These are phyloP conservation scores for Sipha maydis DNA, from an alignment of 2,888 invertebrate genomes.

Conservation along the genomic window DNA sequence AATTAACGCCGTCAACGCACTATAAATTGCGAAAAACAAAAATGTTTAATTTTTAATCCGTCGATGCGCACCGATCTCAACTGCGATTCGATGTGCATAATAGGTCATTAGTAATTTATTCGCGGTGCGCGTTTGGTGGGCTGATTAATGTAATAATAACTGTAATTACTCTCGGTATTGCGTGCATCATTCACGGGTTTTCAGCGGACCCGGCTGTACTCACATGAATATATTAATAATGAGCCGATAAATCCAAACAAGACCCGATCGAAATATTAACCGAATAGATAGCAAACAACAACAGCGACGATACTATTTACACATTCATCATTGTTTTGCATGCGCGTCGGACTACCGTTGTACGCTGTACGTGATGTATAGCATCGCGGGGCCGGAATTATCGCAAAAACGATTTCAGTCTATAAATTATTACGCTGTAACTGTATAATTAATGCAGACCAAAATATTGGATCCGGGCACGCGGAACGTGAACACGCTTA, in stretches of 20 bases:
- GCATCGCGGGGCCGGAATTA: neutral
- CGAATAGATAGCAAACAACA: slow-evolving; percentile 10
- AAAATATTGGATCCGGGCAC: neutral
- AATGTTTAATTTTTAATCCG: slow-evolving; percentile 39
- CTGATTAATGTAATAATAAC: slow-evolving; percentile 19
- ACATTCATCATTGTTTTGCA: slow-evolving; percentile 32
- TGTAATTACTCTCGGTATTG: slow-evolving; percentile 34
- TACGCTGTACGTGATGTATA: too few species aligned
- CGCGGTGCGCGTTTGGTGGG: neutral
- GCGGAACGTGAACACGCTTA: neutral
- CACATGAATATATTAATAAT: slow-evolving; percentile 53
- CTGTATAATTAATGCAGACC: neutral
- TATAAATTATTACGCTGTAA: slow-evolving; percentile 11
- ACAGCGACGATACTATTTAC: slow-evolving; percentile 8
- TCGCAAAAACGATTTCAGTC: slow-evolving; percentile 41
- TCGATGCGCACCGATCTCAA: neutral
- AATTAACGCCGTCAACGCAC: neutral
- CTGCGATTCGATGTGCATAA: too few species aligned
- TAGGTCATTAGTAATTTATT: slow-evolving; percentile 34
- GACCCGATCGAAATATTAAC: slow-evolving; percentile 10
- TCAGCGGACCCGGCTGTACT: neutral
- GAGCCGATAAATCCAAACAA: slow-evolving; percentile 35
- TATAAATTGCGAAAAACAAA: neutral
- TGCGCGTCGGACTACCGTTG: neutral
- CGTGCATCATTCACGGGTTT: slow-evolving; percentile 31